Conservation (phyloP, 2,888 invertebrate genomes). For the Leptodirus hochenwartii region DNA sequence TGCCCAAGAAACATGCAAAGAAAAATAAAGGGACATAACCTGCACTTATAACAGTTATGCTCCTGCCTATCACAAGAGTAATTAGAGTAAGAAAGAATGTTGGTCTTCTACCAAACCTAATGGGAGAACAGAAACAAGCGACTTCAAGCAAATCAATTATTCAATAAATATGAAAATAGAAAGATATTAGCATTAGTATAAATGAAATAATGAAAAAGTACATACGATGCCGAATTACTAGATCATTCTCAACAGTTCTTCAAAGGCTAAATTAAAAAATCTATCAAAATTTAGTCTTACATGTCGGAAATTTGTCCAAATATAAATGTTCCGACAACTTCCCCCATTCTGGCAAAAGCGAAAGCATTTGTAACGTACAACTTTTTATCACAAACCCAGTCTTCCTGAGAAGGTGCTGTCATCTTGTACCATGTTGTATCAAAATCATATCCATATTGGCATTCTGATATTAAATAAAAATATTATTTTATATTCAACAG, state of each 20-base stretch:
- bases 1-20: conserved; percentile 26
- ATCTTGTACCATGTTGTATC: conserved; percentile 32
- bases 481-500: no score
- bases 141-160: not conserved
- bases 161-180: not conserved
- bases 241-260: no score
- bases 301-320: conserved; percentile 38
- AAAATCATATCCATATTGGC: conserved; percentile 35
- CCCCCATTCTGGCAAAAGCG: conserved; percentile 31
- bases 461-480: conserved; percentile 26
- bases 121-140: conserved; percentile 3
- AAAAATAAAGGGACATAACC: conserved; percentile 27
- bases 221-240: no score
- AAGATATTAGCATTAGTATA: no score
- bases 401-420: conserved; percentile 31
- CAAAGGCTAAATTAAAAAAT: no score
- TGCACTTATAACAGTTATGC: conserved; percentile 25
- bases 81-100: conserved; percentile 30
- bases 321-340: conserved; percentile 34
- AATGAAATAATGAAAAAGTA: no score
- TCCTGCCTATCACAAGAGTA: conserved; percentile 27
- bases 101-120: conserved; percentile 30
- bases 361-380: conserved; percentile 35
- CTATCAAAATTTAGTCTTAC: conserved; percentile 19
- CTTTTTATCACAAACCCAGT: conserved; percentile 38